Base-by-base conservation (phyloP, 2,797 vertebrate species). In the Tympanoctomys barrerae region DNA sequence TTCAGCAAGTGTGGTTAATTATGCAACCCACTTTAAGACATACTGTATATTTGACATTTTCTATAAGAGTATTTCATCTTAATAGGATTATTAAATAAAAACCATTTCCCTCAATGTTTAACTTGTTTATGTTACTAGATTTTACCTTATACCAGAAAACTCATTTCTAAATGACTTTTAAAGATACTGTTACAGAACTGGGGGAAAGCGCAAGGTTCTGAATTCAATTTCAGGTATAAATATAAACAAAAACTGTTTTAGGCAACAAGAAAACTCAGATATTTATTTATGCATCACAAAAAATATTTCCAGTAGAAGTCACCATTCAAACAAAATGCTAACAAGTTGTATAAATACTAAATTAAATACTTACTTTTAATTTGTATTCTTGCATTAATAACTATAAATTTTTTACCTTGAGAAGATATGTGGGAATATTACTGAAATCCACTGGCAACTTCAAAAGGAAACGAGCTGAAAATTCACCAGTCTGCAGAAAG, bases 361-460 rank as follows among this genome's bases (percentile, higher is more conserved):
- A 86, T 62, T 94, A 92, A 92, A 94, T 36, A 66, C 66, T 82
- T 91, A 95, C 9, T n/a, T 94, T 31, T 95, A 80, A 89, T 78
- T 87, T 95, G 73, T 78, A 82, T 36, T 95, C 36, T 92, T 68
- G 93, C 22, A 90, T 7, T 84, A 39, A 88, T 81, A 81, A 90
- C 78, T 64, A 75, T 14, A 64, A 49, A 85, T 92, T 94, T 97
- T 98, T 98, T 99, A 99, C 99, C 99, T 99, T 99, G 64, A 99
- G 99, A 94, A 99, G 99, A 97, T 99, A 99, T 85, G 99, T 99
- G 0, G 99, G 99, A 98, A 99, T 99, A 98, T 99, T 99, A 98
- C 99, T 99, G 98, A 99, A 99, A 98, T 99, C 99, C 91, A 99
- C 99, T 0, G 99, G 99, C 84, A 99, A 98, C 97, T 99, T 99